Evolutionary conservation across 2,113 vertebrate genomes (phyloP).

Genomic region (Melanerpes aurifrons): DNA sequence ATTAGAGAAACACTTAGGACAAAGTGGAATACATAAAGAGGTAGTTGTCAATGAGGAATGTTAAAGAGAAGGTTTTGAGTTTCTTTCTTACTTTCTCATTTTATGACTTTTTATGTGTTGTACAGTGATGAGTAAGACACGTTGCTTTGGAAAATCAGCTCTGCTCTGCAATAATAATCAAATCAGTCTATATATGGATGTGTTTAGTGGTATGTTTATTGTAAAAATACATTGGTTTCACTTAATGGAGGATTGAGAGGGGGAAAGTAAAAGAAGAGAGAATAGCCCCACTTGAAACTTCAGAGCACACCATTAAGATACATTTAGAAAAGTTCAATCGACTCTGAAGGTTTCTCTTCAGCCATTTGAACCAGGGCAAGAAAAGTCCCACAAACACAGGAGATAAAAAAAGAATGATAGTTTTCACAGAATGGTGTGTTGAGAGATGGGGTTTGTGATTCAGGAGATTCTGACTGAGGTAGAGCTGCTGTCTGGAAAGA

Average conservation of each 20-base stretch:
- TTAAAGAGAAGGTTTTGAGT: constrained; percentile 23
- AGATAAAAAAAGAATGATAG: not conserved
- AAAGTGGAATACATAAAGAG: not conserved
- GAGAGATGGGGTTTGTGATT: not conserved
- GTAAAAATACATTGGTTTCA: constrained; percentile 18
- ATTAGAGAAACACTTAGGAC: not conserved
- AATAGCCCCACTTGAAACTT: not conserved
- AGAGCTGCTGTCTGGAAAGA: not conserved
- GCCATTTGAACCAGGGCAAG: not conserved
- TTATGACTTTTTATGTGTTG: constrained; percentile 14
- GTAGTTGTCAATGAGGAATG: not conserved
- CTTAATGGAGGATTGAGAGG: not conserved
- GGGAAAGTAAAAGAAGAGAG: not conserved
- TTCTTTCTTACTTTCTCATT: constrained; percentile 28
- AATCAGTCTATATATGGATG: not conserved
- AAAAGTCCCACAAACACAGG: not conserved
- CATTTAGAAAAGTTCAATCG: not conserved
- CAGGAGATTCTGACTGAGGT: not conserved
- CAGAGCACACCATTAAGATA: not conserved
- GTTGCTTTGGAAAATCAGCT: constrained; percentile 43
- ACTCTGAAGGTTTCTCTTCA: not conserved
- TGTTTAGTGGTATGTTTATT: constrained; percentile 14
- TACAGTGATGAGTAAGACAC: constrained; percentile 11
- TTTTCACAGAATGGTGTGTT: not conserved
- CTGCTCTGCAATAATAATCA: constrained; percentile 34